A percentile compares a stretch with the other conserved stretches of the same genome.
Evolutionary conservation across 2,888 invertebrate species (phyloP).

Genomic region (Caenorhabditis plicata): DNA sequence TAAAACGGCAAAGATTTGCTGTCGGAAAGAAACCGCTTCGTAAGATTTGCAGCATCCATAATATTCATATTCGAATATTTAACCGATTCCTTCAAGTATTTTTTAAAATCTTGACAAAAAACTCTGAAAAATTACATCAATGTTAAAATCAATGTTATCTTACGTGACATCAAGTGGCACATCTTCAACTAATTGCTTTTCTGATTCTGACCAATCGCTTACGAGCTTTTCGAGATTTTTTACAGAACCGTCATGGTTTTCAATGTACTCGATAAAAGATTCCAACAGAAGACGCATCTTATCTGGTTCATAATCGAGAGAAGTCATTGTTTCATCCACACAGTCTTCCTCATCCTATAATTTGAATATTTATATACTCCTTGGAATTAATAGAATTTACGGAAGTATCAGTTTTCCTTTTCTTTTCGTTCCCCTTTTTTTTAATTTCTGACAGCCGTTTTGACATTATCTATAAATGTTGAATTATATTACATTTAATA

Average conservation of each 20-base stretch:
- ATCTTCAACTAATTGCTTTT: neutral
- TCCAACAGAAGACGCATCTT: neutral
- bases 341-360: too few relatives aligned
- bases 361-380: too few relatives aligned
- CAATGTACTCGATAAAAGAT: neutral
- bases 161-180: neutral
- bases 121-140: too few relatives aligned
- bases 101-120: neutral
- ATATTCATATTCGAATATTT: neutral
- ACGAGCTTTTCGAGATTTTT: neutral
- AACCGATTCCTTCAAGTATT: neutral
- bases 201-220: neutral
- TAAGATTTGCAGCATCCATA: neutral
- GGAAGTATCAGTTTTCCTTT: too few relatives aligned
- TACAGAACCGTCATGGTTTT: neutral
- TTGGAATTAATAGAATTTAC: too few relatives aligned
- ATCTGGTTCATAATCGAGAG: neutral
- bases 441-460: too few relatives aligned
- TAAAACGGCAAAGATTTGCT: neutral
- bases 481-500: too few relatives aligned
- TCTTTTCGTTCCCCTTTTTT: too few relatives aligned
- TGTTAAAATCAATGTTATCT: too few relatives aligned
- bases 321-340: neutral
- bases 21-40: neutral
- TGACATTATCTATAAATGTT: too few relatives aligned